Evolutionary conservation across 2,888 invertebrate species (phyloP).

Genomic region (Tenodera sinensis): DNA sequence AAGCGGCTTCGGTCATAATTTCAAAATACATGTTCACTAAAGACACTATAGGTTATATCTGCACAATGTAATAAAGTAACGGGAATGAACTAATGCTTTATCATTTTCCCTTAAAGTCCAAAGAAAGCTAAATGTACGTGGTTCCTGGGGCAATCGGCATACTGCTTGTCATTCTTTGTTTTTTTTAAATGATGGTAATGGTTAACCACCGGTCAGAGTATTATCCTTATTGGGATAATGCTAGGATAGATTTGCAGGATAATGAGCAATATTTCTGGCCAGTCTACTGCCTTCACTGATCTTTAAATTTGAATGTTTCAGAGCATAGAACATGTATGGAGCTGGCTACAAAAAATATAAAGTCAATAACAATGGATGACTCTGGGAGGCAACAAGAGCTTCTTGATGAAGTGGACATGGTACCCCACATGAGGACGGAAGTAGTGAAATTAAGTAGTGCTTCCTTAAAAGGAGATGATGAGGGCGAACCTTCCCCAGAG

Average conservation of each 20-base stretch:
- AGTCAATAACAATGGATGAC: slow-evolving; percentile 26
- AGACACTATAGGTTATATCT: no score
- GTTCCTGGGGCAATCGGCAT: no score
- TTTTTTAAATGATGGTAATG: no score
- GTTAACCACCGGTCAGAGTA: no score
- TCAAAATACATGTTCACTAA: neutral
- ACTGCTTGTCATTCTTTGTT: no score
- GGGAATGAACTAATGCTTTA: no score
- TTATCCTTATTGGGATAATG: no score
- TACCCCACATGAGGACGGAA: slow-evolving; percentile 24
- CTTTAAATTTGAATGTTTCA: neutral
- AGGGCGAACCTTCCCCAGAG: slow-evolving; percentile 19
- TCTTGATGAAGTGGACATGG: slow-evolving; percentile 25
- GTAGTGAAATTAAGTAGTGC: slow-evolving; percentile 26
- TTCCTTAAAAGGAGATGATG: slow-evolving; percentile 22
- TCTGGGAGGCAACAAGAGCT: slow-evolving; percentile 26
- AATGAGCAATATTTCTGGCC: no score
- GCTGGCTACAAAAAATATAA: neutral
- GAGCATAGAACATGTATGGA: neutral
- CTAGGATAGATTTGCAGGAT: no score
- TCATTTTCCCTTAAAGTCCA: no score
- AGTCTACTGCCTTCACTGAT: neutral
- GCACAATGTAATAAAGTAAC: no score
- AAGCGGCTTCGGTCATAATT: neutral
- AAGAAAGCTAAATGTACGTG: no score